phyloP scores from a whole-genome alignment of 2,797 vertebrate genomes.

The Orientallactaga sibirica region DNA sequence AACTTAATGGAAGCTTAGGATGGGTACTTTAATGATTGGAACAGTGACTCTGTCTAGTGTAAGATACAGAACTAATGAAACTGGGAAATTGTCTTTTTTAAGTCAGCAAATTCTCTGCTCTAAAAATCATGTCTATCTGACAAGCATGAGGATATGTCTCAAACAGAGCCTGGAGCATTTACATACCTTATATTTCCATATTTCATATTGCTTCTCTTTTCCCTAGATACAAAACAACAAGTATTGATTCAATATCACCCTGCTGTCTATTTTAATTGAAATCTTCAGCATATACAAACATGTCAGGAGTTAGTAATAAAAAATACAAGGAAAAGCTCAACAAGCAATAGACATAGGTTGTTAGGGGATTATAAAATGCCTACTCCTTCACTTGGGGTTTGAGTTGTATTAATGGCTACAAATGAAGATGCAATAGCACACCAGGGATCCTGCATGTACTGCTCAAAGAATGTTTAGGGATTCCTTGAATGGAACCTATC shows the following conservation, averaged over 20 bases:
- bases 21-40: constrained; percentile 83
- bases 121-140: constrained; percentile 84
- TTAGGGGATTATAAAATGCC: constrained; percentile 56
- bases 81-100: constrained; percentile 83
- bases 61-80: constrained; percentile 84
- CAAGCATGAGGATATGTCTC: constrained; percentile 68
- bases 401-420: constrained; percentile 60
- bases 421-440: constrained; percentile 2
- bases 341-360: constrained; percentile 69
- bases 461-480: background rate
- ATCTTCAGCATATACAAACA: constrained; percentile 75
- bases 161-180: constrained; percentile 62
- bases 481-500: background rate
- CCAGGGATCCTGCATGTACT: background rate
- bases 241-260: constrained; percentile 69
- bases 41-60: constrained; percentile 78
- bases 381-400: constrained; percentile 53
- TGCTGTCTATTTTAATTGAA: constrained; percentile 82
- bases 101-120: constrained; percentile 84
- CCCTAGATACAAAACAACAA: constrained; percentile 69
- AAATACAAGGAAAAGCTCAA: constrained; percentile 74
- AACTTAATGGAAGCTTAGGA: constrained; percentile 85
- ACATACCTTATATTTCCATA: constrained; percentile 76
- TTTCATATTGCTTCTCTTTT: constrained; percentile 53
- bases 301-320: constrained; percentile 79